These are phyloP conservation scores for Sarcophaga caerulescens DNA, from an alignment of 2,888 invertebrate genomes.

Conservation along the genomic window DNA sequence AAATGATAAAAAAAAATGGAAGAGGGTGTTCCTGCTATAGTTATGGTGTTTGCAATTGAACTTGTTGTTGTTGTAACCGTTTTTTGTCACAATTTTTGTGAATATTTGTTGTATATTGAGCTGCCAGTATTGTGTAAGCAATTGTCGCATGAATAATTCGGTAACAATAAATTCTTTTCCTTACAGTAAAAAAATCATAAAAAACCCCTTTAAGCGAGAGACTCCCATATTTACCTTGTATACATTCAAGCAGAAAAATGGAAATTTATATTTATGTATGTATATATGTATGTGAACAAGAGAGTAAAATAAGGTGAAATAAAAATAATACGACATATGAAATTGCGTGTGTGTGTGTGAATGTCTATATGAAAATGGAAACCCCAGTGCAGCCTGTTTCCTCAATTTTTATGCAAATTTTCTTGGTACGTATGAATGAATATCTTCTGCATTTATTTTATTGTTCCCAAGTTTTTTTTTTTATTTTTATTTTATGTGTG, in stretches of 20 bases:
- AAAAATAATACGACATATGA: background rate
- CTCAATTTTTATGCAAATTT: conserved; percentile 47
- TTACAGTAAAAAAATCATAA: background rate
- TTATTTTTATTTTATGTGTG: background rate
- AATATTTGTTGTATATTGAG: conserved; percentile 76
- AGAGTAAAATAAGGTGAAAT: background rate
- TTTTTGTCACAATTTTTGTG: background rate
- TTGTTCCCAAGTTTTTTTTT: conserved; percentile 8
- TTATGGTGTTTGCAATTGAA: no score
- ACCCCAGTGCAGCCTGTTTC: conserved; percentile 1
- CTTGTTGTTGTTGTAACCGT: background rate
- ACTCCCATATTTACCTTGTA: background rate
- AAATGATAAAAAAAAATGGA: no score
- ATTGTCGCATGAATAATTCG: conserved; percentile 65
- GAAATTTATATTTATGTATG: background rate
- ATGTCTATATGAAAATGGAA: no score
- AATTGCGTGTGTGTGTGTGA: background rate
- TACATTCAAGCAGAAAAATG: background rate
- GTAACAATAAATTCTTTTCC: conserved; percentile 55
- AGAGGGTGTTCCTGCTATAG: no score
- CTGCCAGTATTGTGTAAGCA: conserved; percentile 71
- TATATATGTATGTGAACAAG: conserved; percentile 15
- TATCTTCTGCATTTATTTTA: conserved; percentile 25
- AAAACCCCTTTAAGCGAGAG: background rate
- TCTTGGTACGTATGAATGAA: background rate